Base-by-base conservation (phyloP, 2,797 vertebrate genomes). In the Mormyrus hasselquistii region DNA sequence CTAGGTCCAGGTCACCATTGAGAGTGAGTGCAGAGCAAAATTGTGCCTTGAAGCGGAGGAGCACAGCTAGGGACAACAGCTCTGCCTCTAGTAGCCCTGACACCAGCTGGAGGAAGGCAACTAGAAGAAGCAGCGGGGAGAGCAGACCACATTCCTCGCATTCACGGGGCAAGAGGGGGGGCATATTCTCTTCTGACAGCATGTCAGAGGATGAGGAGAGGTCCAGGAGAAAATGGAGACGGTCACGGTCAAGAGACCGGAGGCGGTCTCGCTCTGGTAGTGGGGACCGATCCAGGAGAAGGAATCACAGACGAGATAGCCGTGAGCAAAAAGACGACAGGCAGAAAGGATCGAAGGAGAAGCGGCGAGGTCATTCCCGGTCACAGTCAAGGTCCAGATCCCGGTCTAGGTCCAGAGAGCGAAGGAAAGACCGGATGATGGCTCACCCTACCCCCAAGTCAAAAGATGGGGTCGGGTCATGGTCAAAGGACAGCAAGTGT, bases 341-440 rank as follows among this genome's bases (percentile, higher is more conserved):
- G 88, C 92, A 91, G 10, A 95, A 96, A 87, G 92, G 91, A 9
- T 92, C 94, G 2, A 97, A 94, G 88, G 96, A 95, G 84, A 94
- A 92, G 65, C 94, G 90, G 89, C 92, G 2, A 4, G 91, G 94
- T 55, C 92, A 91, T 86, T 94, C 93, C 34, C 94, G 91, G 4
- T 96, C 96, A 0, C 93, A 92, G 65, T 93, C 92, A 0, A 92
- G 93, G 57, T 94, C 94, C 0, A 50, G 88, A 2, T 97, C 96
- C 0, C 94, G 95, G 73, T 97, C 96, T 1, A 94, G 93, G 87
- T 97, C 97, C 44, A 94, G 92, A 6, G 98, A 99, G 88, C 95
- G 94, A 85, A 96, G 93, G 89, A 95, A 94, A 93, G 93, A 95
- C 89, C 92, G 91, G n/a, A 92, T 93, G 0, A 90, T 90, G 1